phyloP scores from a whole-genome alignment of 2,888 invertebrate species.

The Scelioninae gen. 2 region DNA sequence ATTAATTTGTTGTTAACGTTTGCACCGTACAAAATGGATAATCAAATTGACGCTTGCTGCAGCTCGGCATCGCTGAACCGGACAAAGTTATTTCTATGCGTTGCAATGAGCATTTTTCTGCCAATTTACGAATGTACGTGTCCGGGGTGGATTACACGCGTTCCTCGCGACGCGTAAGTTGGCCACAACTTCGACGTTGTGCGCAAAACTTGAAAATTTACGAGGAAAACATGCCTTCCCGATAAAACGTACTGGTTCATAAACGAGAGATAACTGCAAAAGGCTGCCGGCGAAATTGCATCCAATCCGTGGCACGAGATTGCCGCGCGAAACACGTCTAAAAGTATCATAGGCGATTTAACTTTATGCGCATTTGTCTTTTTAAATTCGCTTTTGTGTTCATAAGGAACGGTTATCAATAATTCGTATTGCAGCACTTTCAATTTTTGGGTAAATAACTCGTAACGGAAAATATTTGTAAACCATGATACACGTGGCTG shows the following conservation, averaged over 20 bases:
- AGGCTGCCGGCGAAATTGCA: conserved; percentile 53
- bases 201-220: conserved; percentile 68
- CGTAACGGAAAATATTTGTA: too few relatives aligned
- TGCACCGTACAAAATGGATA: background rate
- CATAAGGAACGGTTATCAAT: background rate
- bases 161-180: conserved; percentile 55
- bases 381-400: conserved; percentile 12
- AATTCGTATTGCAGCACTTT: too few relatives aligned
- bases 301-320: conserved; percentile 35
- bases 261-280: conserved; percentile 67
- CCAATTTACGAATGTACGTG: conserved; percentile 66
- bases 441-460: too few relatives aligned
- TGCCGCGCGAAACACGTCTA: conserved; percentile 26
- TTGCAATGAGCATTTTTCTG: conserved; percentile 28
- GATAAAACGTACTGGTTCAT: conserved; percentile 69
- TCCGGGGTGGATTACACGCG: conserved; percentile 64
- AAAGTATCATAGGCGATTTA: conserved; percentile 27
- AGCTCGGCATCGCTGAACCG: too few relatives aligned
- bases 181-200: conserved; percentile 60
- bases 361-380: conserved; percentile 20
- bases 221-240: conserved; percentile 69
- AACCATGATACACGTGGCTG: too few relatives aligned
- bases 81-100: conserved; percentile 30
- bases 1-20: background rate
- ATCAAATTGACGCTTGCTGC: conserved; percentile 4